A percentile compares a stretch with the other conserved stretches of the same genome.
phyloP scores from a whole-genome alignment of 2,888 invertebrate genomes.

The Andrena camellia region DNA sequence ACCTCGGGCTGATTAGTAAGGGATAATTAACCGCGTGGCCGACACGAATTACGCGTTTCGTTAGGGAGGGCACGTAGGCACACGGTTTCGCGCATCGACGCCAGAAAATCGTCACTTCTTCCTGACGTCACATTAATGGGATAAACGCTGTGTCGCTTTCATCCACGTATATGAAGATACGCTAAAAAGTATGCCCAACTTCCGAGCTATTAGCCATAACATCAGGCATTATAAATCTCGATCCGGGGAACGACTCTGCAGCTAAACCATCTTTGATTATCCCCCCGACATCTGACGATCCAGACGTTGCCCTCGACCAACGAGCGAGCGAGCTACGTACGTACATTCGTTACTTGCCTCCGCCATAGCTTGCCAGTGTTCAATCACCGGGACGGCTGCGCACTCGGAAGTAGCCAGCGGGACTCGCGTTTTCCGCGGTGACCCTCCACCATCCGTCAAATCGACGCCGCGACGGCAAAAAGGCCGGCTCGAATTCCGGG shows the following conservation, averaged over 20 bases:
- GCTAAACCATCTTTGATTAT: too few relatives aligned
- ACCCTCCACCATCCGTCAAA: constrained; percentile 51
- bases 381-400: constrained; percentile 1
- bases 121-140: background rate
- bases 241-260: too few relatives aligned
- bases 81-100: background rate
- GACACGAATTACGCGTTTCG: constrained; percentile 54
- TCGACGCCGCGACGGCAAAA: constrained; percentile 49
- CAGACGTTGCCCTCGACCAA: too few relatives aligned
- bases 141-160: too few relatives aligned
- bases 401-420: constrained; percentile 6
- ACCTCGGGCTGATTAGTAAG: constrained; percentile 73
- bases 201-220: too few relatives aligned
- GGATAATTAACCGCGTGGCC: constrained; percentile 70
- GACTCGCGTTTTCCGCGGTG: constrained; percentile 40
- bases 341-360: background rate
- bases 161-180: too few relatives aligned
- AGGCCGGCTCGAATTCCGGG: constrained; percentile 60
- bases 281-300: too few relatives aligned
- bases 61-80: constrained; percentile 24
- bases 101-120: background rate
- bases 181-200: too few relatives aligned
- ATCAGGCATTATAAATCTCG: too few relatives aligned
- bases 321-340: too few relatives aligned
- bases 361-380: background rate